Evolutionary conservation across 2,797 vertebrate species (phyloP).

Genomic region (Pseudochirops cupreus): DNA sequence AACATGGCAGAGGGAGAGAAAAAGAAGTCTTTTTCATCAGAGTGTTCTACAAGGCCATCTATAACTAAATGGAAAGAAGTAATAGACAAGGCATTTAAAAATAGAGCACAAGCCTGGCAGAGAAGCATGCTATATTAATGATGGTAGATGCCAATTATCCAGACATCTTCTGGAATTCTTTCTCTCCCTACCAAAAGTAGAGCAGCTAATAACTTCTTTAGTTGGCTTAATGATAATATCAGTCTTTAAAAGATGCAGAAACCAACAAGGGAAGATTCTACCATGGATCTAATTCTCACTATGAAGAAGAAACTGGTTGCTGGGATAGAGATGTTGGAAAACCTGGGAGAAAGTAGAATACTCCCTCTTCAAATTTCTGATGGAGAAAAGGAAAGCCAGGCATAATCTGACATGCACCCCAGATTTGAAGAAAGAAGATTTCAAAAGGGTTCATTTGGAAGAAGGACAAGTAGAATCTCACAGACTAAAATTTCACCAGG

Average conservation of each 20-base stretch:
- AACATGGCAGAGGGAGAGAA: no score
- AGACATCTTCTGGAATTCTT: background rate
- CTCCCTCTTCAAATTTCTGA: background rate
- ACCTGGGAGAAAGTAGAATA: background rate
- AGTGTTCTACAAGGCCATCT: no score
- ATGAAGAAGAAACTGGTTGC: background rate
- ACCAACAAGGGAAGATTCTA: background rate
- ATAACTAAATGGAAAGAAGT: no score
- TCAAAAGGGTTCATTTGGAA: background rate
- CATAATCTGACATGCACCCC: background rate
- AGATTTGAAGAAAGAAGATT: background rate
- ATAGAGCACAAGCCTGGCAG: background rate
- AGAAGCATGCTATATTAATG: background rate
- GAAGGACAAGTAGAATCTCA: background rate
- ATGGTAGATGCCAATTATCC: no score
- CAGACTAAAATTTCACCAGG: background rate
- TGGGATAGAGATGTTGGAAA: background rate
- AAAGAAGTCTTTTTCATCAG: no score
- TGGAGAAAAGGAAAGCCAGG: background rate
- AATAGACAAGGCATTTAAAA: no score
- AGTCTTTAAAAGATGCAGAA: background rate
- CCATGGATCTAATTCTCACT: background rate
- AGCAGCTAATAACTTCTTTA: background rate
- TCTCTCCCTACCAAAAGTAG: background rate
- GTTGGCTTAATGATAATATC: background rate